These are phyloP conservation scores for Montipora efflorescens DNA, from an alignment of 64 coral and sea anemone species.

Conservation along the genomic window DNA sequence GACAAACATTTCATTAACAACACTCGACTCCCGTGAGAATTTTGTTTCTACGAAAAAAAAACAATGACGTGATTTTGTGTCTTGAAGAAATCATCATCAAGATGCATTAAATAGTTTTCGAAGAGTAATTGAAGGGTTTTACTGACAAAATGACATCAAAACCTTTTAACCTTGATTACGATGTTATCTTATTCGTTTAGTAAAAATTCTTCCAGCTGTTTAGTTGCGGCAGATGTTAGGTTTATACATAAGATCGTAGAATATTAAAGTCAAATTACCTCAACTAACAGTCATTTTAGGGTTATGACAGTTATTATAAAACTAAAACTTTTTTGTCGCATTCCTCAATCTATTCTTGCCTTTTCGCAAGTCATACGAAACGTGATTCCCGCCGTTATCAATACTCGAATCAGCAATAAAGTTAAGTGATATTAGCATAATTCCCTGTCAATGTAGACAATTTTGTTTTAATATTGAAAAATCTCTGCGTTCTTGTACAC, in stretches of 20 bases:
- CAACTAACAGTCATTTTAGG: conserved; percentile 9
- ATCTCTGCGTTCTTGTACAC: neutral
- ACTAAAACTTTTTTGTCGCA: neutral
- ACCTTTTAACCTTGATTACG: conserved; percentile 28
- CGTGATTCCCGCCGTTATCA: conserved; percentile 12
- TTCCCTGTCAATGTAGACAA: neutral
- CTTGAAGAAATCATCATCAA: too few species aligned
- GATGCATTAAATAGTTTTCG: conserved; percentile 18
- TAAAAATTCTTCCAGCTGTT: conserved; percentile 19
- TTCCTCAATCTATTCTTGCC: neutral
- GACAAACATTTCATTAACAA: neutral
- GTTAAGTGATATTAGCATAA: conserved; percentile 45
- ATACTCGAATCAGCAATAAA: conserved; percentile 1
- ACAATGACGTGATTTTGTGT: neutral
- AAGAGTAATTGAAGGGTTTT: neutral
- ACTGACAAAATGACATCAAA: neutral
- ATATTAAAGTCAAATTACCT: neutral
- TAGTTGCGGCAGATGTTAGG: neutral
- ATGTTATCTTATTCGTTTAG: conserved; percentile 16
- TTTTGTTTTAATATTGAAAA: conserved; percentile 13
- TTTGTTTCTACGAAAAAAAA: neutral
- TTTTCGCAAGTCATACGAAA: neutral
- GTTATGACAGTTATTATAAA: neutral
- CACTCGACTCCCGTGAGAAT: neutral
- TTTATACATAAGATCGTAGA: neutral